These are phyloP conservation scores for Darevskia nairensis DNA, from an alignment of 2,797 vertebrate genomes.

Conservation along the genomic window DNA sequence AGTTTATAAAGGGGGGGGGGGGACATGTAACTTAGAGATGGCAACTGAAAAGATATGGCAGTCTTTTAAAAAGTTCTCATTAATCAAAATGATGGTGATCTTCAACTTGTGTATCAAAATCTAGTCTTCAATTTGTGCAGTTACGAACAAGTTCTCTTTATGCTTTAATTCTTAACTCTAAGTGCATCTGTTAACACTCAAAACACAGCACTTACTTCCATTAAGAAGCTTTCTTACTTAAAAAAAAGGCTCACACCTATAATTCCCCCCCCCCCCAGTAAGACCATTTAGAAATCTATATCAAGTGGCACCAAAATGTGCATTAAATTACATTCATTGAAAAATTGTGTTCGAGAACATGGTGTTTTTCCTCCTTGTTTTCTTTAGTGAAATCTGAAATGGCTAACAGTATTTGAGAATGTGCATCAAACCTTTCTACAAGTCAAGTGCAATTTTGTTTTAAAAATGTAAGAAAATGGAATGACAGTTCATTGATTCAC, in stretches of 20 bases:
- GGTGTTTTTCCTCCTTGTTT: constrained; percentile 27
- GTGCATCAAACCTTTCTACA: constrained; percentile 48
- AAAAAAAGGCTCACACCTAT: background rate
- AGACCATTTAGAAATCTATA: background rate
- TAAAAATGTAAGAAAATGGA: constrained; percentile 49
- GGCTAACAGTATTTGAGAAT: constrained; percentile 42
- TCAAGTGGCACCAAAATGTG: constrained; percentile 9
- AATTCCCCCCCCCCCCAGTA: background rate
- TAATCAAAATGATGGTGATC: background rate
- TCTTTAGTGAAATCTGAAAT: constrained; percentile 47
- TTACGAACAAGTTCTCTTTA: background rate
- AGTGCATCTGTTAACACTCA: background rate
- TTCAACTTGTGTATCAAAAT: background rate
- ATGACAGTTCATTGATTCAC: constrained; percentile 28
- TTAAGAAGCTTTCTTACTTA: background rate
- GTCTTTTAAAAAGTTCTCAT: background rate
- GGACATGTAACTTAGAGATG: no score
- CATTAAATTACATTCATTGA: constrained; percentile 43
- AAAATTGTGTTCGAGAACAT: constrained; percentile 43
- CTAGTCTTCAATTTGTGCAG: background rate
- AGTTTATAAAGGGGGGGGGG: background rate
- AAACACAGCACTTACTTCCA: background rate
- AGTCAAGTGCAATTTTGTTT: constrained; percentile 54
- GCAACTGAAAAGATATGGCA: background rate
- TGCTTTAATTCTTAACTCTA: constrained; percentile 22